Evolutionary conservation across 2,888 invertebrate genomes (phyloP), one percentile per base, ranked within the genome.

Genomic region (Drosophila falleni): DNA sequence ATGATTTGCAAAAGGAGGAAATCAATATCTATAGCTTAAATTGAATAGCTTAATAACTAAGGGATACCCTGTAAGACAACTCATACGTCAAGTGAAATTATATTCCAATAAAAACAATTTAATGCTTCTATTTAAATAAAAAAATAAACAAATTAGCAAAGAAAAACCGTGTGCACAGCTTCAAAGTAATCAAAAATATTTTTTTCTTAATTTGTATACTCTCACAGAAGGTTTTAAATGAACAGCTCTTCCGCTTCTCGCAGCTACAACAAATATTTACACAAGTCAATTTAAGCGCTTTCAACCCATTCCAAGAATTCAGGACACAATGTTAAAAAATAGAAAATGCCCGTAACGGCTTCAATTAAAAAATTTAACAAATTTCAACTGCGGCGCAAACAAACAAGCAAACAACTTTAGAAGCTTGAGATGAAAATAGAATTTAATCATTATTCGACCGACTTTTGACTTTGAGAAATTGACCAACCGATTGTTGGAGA

Each of bases 381-480:
- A 65, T 74, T 63, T 56, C 13, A 64, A 54, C 13, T 39, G 60
- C 19, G 46, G n/a, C 26, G 6, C 54, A 37, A 73, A 67, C 46
- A 56, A 56, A 56, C 42, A 41, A 19, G 10, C 42, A 33, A 59
- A 44, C 49, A 66, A 65, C 23, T 54, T 37, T 16, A 8, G 9
- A 41, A 15, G 23, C n/a, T 31, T 26, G 37, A 19, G 6, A n/a
- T 11, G 51, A 33, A 29, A 35, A 47, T 31, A 41, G 37, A 62
- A 55, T 37, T 65, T 23, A 31, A 59, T 61, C 74, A 79, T 74
- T 79, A 75, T 63, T 64, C 33, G 74, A 63, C 41, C 41, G 23
- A 42, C 23, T 61, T 39, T 15, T 70, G 76, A 75, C 76, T 60
- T 66, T 77, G 76, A 75, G 79, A 79, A 77, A 77, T 75, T 61